Conservation (phyloP, 1,140 invertebrate genomes). For the Goniozus legneri region DNA sequence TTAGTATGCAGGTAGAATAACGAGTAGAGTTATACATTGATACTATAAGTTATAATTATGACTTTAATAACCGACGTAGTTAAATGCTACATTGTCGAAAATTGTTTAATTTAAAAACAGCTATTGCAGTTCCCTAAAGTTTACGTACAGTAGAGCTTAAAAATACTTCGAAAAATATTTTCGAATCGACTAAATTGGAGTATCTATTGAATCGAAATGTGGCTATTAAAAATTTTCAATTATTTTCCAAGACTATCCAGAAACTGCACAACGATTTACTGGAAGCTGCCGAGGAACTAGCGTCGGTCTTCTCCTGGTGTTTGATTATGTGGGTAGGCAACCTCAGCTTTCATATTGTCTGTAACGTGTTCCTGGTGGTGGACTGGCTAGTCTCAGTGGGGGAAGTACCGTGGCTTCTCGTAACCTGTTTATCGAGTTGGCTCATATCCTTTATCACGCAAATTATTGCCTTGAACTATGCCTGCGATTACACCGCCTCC, state of each 20-base stretch:
- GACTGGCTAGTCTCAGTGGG: constrained; percentile 6
- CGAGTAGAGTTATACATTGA: too few relatives aligned
- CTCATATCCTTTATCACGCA: constrained; percentile 27
- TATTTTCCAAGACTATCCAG: constrained; percentile 33
- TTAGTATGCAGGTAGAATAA: constrained; percentile 15
- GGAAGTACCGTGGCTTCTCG: constrained; percentile 8
- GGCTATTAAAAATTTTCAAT: constrained; percentile 1
- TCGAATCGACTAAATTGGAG: too few relatives aligned
- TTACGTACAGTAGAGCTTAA: too few relatives aligned
- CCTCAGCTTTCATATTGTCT: constrained; percentile 34
- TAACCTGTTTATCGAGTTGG: constrained; percentile 31
- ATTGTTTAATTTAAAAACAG: too few relatives aligned
- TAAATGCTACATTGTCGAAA: too few relatives aligned
- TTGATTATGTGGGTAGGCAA: constrained; percentile 39
- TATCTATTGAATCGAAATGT: neutral
- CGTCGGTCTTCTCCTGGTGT: constrained; percentile 30
- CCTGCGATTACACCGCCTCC: constrained; percentile 31
- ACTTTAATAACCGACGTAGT: too few relatives aligned
- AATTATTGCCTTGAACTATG: constrained; percentile 29
- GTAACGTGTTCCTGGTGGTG: constrained; percentile 35
- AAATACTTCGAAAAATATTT: too few relatives aligned
- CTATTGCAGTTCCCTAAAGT: too few relatives aligned
- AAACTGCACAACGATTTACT: constrained; percentile 36
- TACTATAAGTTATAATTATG: too few relatives aligned
- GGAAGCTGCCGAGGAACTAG: constrained; percentile 28